Base-by-base conservation (phyloP, 23 tunicate genomes). In the Corella eumyota region DNA sequence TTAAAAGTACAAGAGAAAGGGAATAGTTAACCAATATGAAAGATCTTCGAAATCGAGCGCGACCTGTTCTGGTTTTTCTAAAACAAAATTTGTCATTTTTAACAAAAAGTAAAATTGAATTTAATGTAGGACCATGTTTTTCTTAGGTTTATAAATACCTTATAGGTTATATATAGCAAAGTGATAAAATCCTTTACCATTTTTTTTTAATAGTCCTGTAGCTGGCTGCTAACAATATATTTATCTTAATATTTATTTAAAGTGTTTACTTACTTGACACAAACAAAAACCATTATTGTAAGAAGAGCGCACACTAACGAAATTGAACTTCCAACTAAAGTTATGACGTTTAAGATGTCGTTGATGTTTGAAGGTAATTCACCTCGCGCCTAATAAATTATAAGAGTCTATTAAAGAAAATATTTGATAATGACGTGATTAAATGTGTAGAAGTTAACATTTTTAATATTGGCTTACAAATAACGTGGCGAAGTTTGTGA, bases 401-500 rank as follows among this genome's bases (percentile, higher is more conserved):
- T 11, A 7, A 15, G 38, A 13, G 0, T 20, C n/a, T 45, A n/a
- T 19, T 45, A 45, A 45, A 45, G 19, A 19, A 0, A 20, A 45
- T n/a, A 45, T 45, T 0, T 19, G n/a, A 19, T 45, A 45, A 45
- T 45, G n/a, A n/a, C 19, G 50, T 45, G 19, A 0, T 0, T 20
- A 0, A 19, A n/a, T n/a, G n/a, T n/a, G n/a, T n/a, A n/a, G n/a
- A n/a, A n/a, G n/a, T n/a, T n/a, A n/a, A n/a, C n/a, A n/a, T n/a
- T n/a, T n/a, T n/a, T 20, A 0, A 19, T 0, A 0, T 21, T 0
- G 19, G 13, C 55, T 4, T 44, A 45, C 71, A 48, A 66, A 66
- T 48, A 66, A 66, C 27, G 71, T 48, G 32, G 71, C 71, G 32
- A 66, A 66, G 44, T 66, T 66, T 45, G 71, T 66, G 21, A 66